Evolutionary conservation across 2,888 invertebrate species (phyloP).

Genomic region (Erebia aethiops): DNA sequence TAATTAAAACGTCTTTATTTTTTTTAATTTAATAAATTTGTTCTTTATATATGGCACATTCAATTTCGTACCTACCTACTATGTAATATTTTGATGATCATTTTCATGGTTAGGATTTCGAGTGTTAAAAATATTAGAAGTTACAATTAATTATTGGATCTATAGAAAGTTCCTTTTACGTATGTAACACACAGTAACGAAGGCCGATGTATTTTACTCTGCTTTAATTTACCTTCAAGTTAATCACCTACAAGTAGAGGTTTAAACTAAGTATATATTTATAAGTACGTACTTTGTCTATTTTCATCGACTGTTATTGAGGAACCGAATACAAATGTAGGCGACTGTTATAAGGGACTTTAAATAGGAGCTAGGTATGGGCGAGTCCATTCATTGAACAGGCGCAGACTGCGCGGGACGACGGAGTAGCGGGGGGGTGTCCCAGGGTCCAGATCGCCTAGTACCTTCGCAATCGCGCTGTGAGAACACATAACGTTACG

Average conservation of each 20-base stretch:
- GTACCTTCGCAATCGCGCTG: slow-evolving; percentile 58
- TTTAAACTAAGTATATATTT: slow-evolving; percentile 46
- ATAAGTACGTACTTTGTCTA: slow-evolving; percentile 49
- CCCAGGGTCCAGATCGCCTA: slow-evolving; percentile 62
- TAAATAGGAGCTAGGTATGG: slow-evolving; percentile 56
- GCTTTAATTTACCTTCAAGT: too few species aligned
- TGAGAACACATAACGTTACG: slow-evolving; percentile 45
- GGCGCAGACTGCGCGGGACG: slow-evolving; percentile 71
- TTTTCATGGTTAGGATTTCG: too few species aligned
- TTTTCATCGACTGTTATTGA: slow-evolving; percentile 71
- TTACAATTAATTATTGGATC: too few species aligned
- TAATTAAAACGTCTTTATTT: too few species aligned
- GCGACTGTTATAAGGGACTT: slow-evolving; percentile 59
- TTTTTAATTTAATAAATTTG: too few species aligned
- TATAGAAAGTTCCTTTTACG: too few species aligned
- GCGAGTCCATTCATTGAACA: slow-evolving; percentile 76
- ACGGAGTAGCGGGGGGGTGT: slow-evolving; percentile 45
- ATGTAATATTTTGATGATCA: too few species aligned
- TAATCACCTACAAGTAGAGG: slow-evolving; percentile 11
- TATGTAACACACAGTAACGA: too few species aligned
- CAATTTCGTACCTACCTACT: too few species aligned
- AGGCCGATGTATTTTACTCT: too few species aligned
- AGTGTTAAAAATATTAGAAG: too few species aligned
- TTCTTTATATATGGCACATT: too few species aligned
- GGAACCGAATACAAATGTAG: slow-evolving; percentile 65